These are phyloP conservation scores for Aleiodes sp. DNA, from an alignment of 1,140 invertebrate species.

Conservation along the genomic window DNA sequence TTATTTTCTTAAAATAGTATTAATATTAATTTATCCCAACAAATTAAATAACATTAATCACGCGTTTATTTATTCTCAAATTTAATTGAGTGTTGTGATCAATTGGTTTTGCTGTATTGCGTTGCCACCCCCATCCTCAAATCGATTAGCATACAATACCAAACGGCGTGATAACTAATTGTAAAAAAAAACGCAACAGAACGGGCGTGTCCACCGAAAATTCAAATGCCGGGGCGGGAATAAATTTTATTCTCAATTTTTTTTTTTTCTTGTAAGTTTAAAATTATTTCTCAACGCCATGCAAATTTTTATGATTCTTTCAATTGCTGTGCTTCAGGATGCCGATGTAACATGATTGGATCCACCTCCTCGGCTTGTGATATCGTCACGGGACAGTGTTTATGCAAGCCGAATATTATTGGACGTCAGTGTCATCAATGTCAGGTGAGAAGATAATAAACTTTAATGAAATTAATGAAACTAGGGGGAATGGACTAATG, in stretches of 20 bases:
- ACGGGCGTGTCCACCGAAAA: conserved; percentile 22
- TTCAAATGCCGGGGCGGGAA: conserved; percentile 10
- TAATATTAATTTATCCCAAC: too few species aligned
- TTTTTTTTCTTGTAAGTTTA: neutral
- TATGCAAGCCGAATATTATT: conserved; percentile 82
- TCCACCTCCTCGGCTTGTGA: conserved; percentile 82
- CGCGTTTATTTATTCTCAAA: neutral
- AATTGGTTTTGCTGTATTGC: conserved; percentile 28
- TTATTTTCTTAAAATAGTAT: too few species aligned
- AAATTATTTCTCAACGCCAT: neutral
- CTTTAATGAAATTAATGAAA: neutral
- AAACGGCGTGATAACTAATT: conserved; percentile 46
- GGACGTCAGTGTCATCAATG: conserved; percentile 91
- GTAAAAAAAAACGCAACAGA: conserved; percentile 32
- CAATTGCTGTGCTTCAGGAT: conserved; percentile 67
- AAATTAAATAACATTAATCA: conserved; percentile 13
- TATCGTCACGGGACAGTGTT: conserved; percentile 86
- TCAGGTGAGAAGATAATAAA: conserved; percentile 68
- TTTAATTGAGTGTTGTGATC: conserved; percentile 21
- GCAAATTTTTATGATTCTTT: conserved; percentile 22
- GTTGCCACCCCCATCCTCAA: neutral
- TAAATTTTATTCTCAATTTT: neutral
- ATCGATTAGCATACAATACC: conserved; percentile 51
- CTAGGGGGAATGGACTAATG: too few species aligned
- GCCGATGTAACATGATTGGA: conserved; percentile 80